phyloP scores from a whole-genome alignment of 30 jellyfish, hydroid and myxozoan species.

The Morbakka virulenta region DNA sequence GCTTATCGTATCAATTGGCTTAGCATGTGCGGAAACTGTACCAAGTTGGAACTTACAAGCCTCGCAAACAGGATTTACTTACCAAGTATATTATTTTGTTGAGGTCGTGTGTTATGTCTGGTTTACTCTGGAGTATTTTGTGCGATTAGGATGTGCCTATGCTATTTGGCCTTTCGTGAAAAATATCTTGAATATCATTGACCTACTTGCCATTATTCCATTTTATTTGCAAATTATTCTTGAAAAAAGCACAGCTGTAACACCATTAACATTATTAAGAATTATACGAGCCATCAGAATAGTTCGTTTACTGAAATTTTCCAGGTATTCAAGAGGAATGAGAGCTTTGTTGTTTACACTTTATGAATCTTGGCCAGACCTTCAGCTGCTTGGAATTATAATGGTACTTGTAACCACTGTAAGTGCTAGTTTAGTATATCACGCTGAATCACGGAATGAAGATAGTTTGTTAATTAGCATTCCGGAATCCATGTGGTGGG shows the following conservation, averaged over 20 bases:
- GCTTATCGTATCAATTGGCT: conserved; percentile 15
- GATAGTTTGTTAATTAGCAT: conserved; percentile 33
- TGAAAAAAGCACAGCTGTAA: conserved; percentile 37
- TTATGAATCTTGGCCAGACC: conserved; percentile 64
- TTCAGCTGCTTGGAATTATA: conserved; percentile 43
- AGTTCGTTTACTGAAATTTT: conserved; percentile 49
- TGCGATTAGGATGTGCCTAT: conserved; percentile 20
- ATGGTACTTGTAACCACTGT: conserved; percentile 34
- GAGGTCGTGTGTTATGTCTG: conserved; percentile 67
- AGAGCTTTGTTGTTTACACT: conserved; percentile 72
- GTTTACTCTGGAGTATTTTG: conserved; percentile 56
- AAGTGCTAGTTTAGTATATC: conserved; percentile 61
- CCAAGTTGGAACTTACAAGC: conserved; percentile 16
- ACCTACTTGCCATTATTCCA: conserved; percentile 58
- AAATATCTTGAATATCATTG: conserved; percentile 54
- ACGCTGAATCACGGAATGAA: conserved; percentile 42
- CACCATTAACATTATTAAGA: conserved; percentile 36
- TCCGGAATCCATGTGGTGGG: conserved; percentile 94
- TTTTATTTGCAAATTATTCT: conserved; percentile 49
- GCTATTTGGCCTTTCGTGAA: conserved; percentile 25
- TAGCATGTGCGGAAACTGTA: conserved; percentile 59
- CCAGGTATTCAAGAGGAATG: conserved; percentile 82
- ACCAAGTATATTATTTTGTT: background rate
- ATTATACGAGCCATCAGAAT: conserved; percentile 48
- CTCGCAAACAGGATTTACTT: background rate